These are phyloP conservation scores for Deilephila elpenor DNA, from an alignment of 2,888 invertebrate species.

Conservation along the genomic window DNA sequence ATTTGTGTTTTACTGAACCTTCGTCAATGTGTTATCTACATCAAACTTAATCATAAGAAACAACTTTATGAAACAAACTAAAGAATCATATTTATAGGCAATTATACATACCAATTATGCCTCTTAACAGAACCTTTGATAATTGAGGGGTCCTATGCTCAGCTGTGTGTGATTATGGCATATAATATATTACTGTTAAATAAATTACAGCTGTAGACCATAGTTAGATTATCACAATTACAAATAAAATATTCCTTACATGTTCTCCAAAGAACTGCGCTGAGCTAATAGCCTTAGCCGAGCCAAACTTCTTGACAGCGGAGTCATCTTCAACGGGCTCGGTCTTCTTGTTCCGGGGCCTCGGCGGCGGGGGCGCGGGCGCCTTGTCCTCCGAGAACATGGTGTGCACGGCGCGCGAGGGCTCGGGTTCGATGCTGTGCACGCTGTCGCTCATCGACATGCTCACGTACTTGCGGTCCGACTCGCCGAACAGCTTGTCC, in stretches of 20 bases:
- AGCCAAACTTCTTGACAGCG: slow-evolving; percentile 98
- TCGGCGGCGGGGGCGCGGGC: slow-evolving; percentile 35
- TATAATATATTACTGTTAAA: no score
- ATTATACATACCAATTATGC: no score
- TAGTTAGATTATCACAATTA: neutral
- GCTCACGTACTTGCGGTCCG: slow-evolving; percentile 35
- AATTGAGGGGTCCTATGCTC: no score
- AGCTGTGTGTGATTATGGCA: no score
- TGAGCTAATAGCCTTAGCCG: slow-evolving; percentile 98
- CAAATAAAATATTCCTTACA: slow-evolving; percentile 45
- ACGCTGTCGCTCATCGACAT: slow-evolving; percentile 34
- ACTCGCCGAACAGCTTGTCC: slow-evolving; percentile 53
- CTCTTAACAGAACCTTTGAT: no score
- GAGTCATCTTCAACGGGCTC: slow-evolving; percentile 85
- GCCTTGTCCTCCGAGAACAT: slow-evolving; percentile 58
- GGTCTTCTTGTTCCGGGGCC: slow-evolving; percentile 34
- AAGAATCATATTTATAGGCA: no score
- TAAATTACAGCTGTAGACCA: no score
- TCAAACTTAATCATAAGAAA: no score
- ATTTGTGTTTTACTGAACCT: no score
- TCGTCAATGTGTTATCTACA: no score
- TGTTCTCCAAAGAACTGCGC: slow-evolving; percentile 97
- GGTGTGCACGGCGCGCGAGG: slow-evolving; percentile 62
- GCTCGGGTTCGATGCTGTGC: slow-evolving; percentile 68
- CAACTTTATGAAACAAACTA: no score